Base-by-base conservation (phyloP, 2,113 vertebrate species). In the Coptodon bakossiorum region DNA sequence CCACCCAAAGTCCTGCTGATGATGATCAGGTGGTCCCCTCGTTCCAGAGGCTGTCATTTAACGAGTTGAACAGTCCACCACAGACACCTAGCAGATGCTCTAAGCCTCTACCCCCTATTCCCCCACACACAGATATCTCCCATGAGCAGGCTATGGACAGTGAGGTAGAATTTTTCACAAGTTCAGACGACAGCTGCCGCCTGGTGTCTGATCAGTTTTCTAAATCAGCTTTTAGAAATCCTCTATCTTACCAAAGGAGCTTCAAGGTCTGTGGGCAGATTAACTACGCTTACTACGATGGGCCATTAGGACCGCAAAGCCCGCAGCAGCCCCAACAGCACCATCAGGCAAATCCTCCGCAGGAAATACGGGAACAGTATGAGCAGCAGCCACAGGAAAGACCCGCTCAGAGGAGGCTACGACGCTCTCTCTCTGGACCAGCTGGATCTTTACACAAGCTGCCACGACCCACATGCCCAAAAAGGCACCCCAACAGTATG, bases 241-340 rank as follows among this genome's bases (percentile, higher is more conserved):
- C 88, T 63, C 96, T 96, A 0, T n/a, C 34, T 66, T 95, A 96
- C 83, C 94, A 97, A 34, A 95, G 97, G 78, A 99, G 99, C 95
- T 97, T 99, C 86, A 95, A 97, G 54, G 97, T 97, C 66, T 97
- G 96, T 1, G 99, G 98, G 56, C 97, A 98, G 81, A 97, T 98
- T 92, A 99, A 99, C 89, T 97, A 97, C 1, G 99, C 98, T 0
- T 99, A 99, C 80, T 97, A 97, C n/a, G 98, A 99, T 7, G 94
- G 97, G 9, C 96, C 97, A 4, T 91, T 91, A 10, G 91, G 90
- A 34, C 92, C 94, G 6, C 91, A 82, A 19, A 92, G 80, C 57
- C 90, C 82, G 2, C 83, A 38, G 71, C 90, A 89, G 6, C 68
- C 80, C n/a, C 86, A 91, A 17, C 81, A 81, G 43, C 89, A 92